Evolutionary conservation across 2,797 vertebrate genomes (phyloP).

Genomic region (Psittacula derbiana): DNA sequence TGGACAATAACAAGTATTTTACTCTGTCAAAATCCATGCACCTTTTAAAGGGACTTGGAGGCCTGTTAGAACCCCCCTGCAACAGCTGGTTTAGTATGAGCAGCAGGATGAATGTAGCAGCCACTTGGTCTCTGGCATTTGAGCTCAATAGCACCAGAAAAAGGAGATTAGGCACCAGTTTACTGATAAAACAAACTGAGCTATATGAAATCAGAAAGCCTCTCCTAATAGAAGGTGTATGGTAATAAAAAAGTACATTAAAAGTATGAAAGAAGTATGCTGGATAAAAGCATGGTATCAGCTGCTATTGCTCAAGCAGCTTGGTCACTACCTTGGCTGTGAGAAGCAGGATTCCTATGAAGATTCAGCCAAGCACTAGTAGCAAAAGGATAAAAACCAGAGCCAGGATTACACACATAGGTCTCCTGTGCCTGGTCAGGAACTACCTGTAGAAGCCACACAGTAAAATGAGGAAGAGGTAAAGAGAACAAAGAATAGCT

Average conservation of each 20-base stretch:
- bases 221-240: neutral
- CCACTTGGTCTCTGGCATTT: neutral
- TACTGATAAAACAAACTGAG: neutral
- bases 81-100: neutral
- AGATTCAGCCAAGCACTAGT: neutral
- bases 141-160: neutral
- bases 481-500: neutral
- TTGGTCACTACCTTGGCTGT: neutral
- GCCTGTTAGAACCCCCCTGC: neutral
- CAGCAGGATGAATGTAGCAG: neutral
- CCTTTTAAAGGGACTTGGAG: neutral
- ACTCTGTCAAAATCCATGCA: neutral
- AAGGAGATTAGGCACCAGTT: neutral
- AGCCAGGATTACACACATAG: accelerated
- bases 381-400: neutral
- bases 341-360: neutral
- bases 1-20: neutral
- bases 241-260: neutral
- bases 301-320: neutral
- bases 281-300: neutral
- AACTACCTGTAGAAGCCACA: neutral
- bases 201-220: neutral
- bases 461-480: neutral
- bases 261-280: neutral
- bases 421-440: neutral